Base-by-base conservation (phyloP, 2,888 invertebrate species). In the Cheilosia grossa region DNA sequence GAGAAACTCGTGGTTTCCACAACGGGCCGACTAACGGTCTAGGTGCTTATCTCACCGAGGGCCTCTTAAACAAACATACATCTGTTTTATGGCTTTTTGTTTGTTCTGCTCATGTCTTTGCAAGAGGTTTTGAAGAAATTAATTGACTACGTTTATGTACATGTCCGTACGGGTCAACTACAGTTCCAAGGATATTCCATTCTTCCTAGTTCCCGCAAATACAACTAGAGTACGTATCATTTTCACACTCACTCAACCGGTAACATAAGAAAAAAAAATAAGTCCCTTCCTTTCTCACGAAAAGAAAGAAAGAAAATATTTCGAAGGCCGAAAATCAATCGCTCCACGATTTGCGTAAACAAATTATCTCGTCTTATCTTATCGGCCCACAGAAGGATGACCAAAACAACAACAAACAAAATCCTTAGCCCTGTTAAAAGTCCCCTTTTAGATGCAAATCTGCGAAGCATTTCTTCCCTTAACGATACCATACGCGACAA, bases 361-460 rank as follows among this genome's bases (percentile, higher is more conserved):
- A 85, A 85, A 85, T 85, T 85, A 77, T 72, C 49, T 81, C 81
- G 15, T 80, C 64, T 85, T 37, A 75, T 21, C 59, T 51, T 61
- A 74, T 64, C 70, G 54, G 37, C 51, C 47, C 56, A 53, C 49
- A 69, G 30, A 61, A 69, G 75, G 61, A 77, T 72, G 61, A 27
- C 75, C 58, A 33, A 61, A 49, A 47, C 42, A 66, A 58, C 61
- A 40, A 72, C 42, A 13, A 75, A 66, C 64, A 42, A 51, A 59
- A 42, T 37, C 47, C 15, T 42, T 19, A 33, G 58, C 61, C 59
- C 40, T 70, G 13, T 13, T 13, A 17, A 53, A 69, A 59, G 58
- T 63, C 47, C 67, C 75, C 42, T 77, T 81, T 77, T 44, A 81
- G 44, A 81, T 75, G 85, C 81, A 85, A 85, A 85, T 81, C 64